A percentile compares a stretch with the other conserved stretches of the same genome.
Evolutionary conservation across 2,888 invertebrate species (phyloP).

Genomic region (Scelioninae gen. 2): DNA sequence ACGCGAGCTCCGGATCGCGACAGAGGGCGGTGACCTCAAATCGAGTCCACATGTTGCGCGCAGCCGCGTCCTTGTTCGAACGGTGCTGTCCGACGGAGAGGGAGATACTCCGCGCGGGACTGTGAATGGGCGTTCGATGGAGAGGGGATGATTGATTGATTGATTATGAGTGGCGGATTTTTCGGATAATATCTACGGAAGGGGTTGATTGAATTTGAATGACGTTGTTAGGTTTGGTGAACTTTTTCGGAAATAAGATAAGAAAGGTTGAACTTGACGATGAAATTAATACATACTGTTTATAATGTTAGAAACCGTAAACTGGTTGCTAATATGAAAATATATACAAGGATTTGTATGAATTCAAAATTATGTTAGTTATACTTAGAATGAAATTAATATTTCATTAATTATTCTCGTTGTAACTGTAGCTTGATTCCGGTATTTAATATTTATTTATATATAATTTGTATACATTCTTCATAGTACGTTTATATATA

Average conservation of each 20-base stretch:
- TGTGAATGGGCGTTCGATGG: not conserved
- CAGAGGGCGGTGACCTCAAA: conserved; percentile 59
- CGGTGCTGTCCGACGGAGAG: not conserved
- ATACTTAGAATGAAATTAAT: no score
- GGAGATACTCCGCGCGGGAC: not conserved
- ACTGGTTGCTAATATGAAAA: no score
- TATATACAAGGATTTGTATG: no score
- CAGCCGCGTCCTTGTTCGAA: conserved; percentile 11
- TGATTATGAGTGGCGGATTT: not conserved
- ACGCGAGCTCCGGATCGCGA: conserved; percentile 43
- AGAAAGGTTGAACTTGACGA: no score
- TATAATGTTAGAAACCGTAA: no score
- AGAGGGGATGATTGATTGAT: conserved; percentile 1
- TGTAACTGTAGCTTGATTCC: no score
- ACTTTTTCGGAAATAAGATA: not conserved
- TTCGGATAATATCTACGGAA: not conserved
- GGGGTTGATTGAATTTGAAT: not conserved
- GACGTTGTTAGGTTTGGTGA: not conserved
- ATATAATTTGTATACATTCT: no score
- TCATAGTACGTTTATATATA: no score
- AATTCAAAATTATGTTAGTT: no score
- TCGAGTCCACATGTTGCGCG: conserved; percentile 42
- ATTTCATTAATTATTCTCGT: no score
- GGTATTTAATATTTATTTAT: no score
- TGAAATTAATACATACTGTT: no score